Evolutionary conservation across 2,113 vertebrate species (phyloP).

Genomic region (Poecile atricapillus): DNA sequence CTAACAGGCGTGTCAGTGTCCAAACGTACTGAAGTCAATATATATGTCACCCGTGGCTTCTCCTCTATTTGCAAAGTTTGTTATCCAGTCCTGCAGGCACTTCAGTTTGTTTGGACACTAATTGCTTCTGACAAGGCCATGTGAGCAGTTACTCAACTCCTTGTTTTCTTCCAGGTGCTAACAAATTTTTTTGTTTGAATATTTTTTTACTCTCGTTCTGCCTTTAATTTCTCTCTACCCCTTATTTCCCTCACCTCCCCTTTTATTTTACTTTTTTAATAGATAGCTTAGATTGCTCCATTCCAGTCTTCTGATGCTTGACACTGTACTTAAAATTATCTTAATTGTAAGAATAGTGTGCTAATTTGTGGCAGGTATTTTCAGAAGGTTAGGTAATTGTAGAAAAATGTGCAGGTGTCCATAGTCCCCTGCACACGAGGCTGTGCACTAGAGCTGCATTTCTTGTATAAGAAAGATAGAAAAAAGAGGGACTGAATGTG

Average conservation of each 20-base stretch:
- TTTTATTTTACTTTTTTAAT: not conserved
- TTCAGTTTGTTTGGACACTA: constrained; percentile 3
- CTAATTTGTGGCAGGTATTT: not conserved
- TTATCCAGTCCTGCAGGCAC: constrained; percentile 37
- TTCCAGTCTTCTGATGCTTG: not conserved
- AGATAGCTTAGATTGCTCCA: not conserved
- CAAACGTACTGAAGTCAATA: not conserved
- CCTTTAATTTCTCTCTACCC: not conserved
- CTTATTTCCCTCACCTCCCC: not conserved
- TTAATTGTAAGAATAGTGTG: not conserved
- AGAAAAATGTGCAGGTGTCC: not conserved
- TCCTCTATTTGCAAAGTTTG: constrained; percentile 6
- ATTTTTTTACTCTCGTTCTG: not conserved
- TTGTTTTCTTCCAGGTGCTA: constrained; percentile 32
- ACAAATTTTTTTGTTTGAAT: not conserved
- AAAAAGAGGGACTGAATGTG: not conserved
- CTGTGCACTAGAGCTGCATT: not conserved
- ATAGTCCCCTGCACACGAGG: not conserved
- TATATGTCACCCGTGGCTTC: constrained; percentile 27
- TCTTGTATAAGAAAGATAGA: not conserved
- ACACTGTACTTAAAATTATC: not conserved
- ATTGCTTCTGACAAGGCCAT: constrained; percentile 32
- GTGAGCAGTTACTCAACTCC: constrained; percentile 42
- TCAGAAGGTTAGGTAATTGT: not conserved
- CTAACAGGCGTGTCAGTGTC: not conserved